Evolutionary conservation across 2,797 vertebrate species (phyloP), one percentile per base, ranked within the genome.

Genomic region (Chelon labrosus): DNA sequence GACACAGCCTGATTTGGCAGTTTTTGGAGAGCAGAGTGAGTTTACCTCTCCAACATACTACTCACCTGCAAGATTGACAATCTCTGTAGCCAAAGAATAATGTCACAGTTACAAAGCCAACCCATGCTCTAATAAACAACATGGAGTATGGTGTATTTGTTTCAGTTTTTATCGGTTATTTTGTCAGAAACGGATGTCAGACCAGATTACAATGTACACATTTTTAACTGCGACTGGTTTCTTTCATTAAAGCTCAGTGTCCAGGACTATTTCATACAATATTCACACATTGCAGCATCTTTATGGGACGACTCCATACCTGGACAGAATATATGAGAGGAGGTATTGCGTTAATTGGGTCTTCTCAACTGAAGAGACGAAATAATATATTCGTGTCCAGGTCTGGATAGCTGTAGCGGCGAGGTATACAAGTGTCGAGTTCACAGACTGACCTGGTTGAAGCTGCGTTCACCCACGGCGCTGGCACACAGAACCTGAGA

Each of bases 401-500:
- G 83, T 88, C 62, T 56, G 80, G 83, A 75, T 3, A 3, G 70
- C 50, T 70, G 65, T 2, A 73, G 90, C 62, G 73, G 82, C 41
- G 53, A 42, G 17, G 69, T 37, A 70, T 65, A 35, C 3, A 19
- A 52, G 52, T 25, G n/a, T 20, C 0, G 19, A 17, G 41, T 50
- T 54, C 38, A 54, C 25, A 67, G 71, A 92, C 97, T 97, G 91
- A 99, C 98, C 97, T 99, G 98, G 83, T 94, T 94, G 7, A 95
- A 96, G 80, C 94, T 93, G 57, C 98, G 96, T 74, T 99, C 98
- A 92, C 95, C 92, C 60, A 95, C 89, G 2, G 93, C 92, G 67
- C 96, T 94, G 69, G 88, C 90, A 86, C 95, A 96, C 85, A 99
- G 93, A 86, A 99, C 95, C 93, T 98, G 98, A 49, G 98, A 99